Conservation (phyloP, 2,113 vertebrate species). For the Oxyura jamaicensis region DNA sequence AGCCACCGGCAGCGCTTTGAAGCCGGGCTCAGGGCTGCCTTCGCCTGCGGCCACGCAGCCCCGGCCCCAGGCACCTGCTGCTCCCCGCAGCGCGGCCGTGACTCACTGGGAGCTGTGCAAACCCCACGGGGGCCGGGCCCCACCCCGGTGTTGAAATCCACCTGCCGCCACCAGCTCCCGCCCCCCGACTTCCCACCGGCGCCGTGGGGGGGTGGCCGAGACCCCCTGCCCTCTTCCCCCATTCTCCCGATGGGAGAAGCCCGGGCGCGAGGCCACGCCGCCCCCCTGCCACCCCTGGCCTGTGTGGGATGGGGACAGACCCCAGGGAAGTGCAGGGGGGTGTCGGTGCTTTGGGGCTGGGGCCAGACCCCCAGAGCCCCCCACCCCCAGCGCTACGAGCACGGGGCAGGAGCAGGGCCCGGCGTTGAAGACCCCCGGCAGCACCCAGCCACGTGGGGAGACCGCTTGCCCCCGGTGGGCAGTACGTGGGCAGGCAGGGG, state of each 20-base stretch:
- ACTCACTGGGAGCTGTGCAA: conserved; percentile 44
- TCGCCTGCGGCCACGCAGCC: neutral
- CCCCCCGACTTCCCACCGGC: neutral
- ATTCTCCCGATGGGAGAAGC: neutral
- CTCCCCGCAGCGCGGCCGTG: neutral
- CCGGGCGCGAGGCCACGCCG: neutral
- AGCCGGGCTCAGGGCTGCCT: neutral
- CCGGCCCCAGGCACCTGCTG: neutral
- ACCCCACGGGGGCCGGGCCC: conserved; percentile 36
- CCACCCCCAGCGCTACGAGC: rapidly evolving
- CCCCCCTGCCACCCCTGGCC: neutral
- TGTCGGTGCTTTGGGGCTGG: neutral
- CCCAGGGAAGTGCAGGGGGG: rapidly evolving
- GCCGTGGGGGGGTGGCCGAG: neutral
- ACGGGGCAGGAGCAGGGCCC: neutral
- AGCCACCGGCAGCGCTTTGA: neutral
- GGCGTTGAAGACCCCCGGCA: neutral
- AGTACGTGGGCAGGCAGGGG: rapidly evolving
- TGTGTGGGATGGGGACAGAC: rapidly evolving
- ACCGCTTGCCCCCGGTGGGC: rapidly evolving
- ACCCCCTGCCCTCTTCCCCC: rapidly evolving
- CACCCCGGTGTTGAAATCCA: conserved; percentile 58
- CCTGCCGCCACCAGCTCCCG: conserved; percentile 33
- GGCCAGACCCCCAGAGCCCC: neutral
- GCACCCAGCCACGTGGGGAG: rapidly evolving